A percentile compares a stretch with the other conserved stretches of the same genome.
phyloP scores from a whole-genome alignment of 2,113 vertebrate genomes.

The Amia ocellicauda region DNA sequence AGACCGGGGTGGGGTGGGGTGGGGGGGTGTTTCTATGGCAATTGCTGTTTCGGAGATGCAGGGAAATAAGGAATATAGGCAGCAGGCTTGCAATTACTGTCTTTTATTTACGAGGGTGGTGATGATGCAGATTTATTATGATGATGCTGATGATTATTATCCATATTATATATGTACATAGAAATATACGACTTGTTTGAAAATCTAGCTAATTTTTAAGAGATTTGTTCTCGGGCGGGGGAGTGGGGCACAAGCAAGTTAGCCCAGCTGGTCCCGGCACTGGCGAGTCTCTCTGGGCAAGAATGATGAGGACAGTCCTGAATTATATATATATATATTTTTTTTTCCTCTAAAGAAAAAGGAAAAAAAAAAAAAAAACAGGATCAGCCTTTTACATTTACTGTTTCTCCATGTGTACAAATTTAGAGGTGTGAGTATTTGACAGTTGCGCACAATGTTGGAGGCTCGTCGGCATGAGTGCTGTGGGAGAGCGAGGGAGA shows the following conservation, averaged over 20 bases:
- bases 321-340: slow-evolving; percentile 49
- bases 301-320: slow-evolving; percentile 36
- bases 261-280: too few species aligned
- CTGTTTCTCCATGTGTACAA: slow-evolving; percentile 9
- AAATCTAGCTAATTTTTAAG: slow-evolving; percentile 54
- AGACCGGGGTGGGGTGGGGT: slow-evolving; percentile 3
- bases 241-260: too few species aligned
- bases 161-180: slow-evolving; percentile 61
- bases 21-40: slow-evolving; percentile 56
- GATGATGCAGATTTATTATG: slow-evolving; percentile 65
- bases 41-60: slow-evolving; percentile 68
- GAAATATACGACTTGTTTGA: slow-evolving; percentile 27
- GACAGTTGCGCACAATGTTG: too few species aligned
- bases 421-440: not conserved
- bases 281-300: too few species aligned
- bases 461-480: too few species aligned
- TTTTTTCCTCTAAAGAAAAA: slow-evolving; percentile 20
- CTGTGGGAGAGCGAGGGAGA: too few species aligned
- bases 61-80: slow-evolving; percentile 71
- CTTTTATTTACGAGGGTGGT: too few species aligned
- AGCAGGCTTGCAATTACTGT: slow-evolving; percentile 71
- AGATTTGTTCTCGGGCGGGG: not conserved
- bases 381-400: too few species aligned
- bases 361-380: too few species aligned
- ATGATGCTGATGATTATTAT: slow-evolving; percentile 58